Percentiles rank a stretch among this genome's conserved stretches.
Evolutionary conservation across 2,888 invertebrate species (phyloP).

Genomic region (Hyposoter didymator): DNA sequence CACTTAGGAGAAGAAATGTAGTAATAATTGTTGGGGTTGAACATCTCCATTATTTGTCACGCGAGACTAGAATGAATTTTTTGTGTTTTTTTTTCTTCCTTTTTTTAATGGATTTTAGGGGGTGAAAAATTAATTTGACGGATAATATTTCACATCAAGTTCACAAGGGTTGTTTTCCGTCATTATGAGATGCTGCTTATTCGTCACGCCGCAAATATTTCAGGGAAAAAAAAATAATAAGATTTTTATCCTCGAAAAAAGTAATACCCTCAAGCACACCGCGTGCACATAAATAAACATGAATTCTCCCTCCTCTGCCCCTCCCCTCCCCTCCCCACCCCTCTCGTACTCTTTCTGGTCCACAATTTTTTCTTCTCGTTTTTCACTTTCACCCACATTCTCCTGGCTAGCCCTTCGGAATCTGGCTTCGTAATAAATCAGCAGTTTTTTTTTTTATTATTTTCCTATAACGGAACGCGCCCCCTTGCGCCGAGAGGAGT

Average conservation of each 20-base stretch:
- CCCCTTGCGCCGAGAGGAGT: conserved; percentile 23
- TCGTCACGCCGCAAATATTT: conserved; percentile 3
- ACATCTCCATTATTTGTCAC: conserved; percentile 16
- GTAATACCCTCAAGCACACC: conserved; percentile 47
- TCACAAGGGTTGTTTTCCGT: not conserved
- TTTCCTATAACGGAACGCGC: conserved; percentile 50
- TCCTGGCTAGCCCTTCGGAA: conserved; percentile 13
- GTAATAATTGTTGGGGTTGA: conserved; percentile 13
- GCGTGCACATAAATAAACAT: conserved; percentile 67
- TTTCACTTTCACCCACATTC: conserved; percentile 3
- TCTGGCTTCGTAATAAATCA: conserved; percentile 56
- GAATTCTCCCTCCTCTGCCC: conserved; percentile 38
- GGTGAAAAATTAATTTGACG: not conserved
- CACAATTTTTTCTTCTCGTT: conserved; percentile 2
- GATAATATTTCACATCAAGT: not conserved
- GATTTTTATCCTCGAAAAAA: conserved; percentile 30
- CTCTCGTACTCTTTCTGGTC: not conserved
- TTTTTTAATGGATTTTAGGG: not conserved
- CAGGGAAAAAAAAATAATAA: conserved; percentile 4
- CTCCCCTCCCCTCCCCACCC: not conserved
- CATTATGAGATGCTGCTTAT: not conserved
- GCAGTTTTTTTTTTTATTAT: conserved; percentile 44
- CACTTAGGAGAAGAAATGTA: conserved; percentile 16
- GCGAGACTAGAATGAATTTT: not conserved
- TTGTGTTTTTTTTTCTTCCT: not conserved